A percentile compares a stretch with the other conserved stretches of the same genome.
Evolutionary conservation across 2,888 invertebrate species (phyloP).

Genomic region (Halocaridina rubra): DNA sequence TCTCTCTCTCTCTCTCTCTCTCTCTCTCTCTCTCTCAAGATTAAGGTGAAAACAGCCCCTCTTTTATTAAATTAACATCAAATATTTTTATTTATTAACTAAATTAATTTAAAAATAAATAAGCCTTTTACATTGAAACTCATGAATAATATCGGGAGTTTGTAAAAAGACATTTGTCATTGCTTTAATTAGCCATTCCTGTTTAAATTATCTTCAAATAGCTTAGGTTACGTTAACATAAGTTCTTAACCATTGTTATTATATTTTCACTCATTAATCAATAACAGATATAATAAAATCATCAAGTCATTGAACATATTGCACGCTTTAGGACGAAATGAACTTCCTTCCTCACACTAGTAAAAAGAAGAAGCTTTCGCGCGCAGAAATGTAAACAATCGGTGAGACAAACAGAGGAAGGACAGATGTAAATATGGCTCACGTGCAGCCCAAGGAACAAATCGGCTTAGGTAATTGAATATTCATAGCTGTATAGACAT

Average conservation of each 20-base stretch:
- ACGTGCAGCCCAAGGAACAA: conserved; percentile 37
- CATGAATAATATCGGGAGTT: no score
- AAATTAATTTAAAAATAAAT: no score
- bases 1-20: neutral
- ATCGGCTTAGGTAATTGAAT: conserved; percentile 26
- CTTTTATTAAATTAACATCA: no score
- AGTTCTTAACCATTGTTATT: no score
- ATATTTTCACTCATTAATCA: neutral
- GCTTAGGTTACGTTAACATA: no score
- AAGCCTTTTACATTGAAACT: no score
- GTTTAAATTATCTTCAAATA: no score
- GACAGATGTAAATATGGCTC: conserved; percentile 24
- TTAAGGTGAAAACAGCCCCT: neutral
- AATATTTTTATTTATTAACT: no score
- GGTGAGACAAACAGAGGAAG: neutral
- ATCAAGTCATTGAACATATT: no score
- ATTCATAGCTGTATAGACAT: no score
- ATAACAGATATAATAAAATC: neutral
- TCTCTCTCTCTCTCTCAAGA: neutral
- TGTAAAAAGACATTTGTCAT: no score
- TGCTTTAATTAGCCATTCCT: no score
- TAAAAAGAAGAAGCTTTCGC: neutral
- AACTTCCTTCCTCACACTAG: neutral
- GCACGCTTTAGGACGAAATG: neutral
- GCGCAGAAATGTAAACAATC: neutral